Evolutionary conservation across 2,797 vertebrate species (phyloP), one percentile per base, ranked within the genome.

Genomic region (Acrossocheilus wenchowensis): DNA sequence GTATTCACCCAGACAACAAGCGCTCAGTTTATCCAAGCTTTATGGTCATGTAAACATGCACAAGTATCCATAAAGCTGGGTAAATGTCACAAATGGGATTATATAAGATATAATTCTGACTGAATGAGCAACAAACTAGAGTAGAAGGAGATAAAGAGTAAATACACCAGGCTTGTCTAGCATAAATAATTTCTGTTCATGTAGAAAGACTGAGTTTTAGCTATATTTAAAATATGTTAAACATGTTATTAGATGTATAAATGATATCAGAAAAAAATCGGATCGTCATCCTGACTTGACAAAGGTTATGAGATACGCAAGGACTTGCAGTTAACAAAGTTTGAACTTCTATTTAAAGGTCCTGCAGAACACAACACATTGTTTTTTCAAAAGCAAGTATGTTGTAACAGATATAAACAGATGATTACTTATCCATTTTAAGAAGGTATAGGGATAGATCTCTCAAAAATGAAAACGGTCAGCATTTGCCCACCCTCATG

Each of bases 51-150:
- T 57, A 9, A 60, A 43, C 26, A 23, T n/a, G 10, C n/a, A 79
- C 64, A 79, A 85, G 45, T 36, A 85, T 36, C 84, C 78, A 86
- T 74, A 73, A 81, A 86, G 78, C 41, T 81, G 69, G 50, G 68
- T 75, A 86, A 81, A 64, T 74, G 41, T 74, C 78, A 81, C 69
- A 81, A n/a, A 48, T 72, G 21, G 39, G 19, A 62, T 85, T 48
- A 80, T 26, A 73, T 50, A 26, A 39, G 54, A 36, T 41, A 69
- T 62, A 19, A 50, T 71, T 85, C 36, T 71, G 36, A 45, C 64
- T 79, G 39, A 69, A 57, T 34, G 1, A 54, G 39, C 36, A 79
- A 45, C 14, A 50, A 78, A 69, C 62, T 50, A n/a, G 8, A 73
- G 26, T 48, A 2, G 54, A 75, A 83, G 5, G 8, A 23, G 17